Percentiles rank a stretch among this genome's conserved stretches.
Evolutionary conservation across 1,140 invertebrate species (phyloP).

Genomic region (Linepithema humile): DNA sequence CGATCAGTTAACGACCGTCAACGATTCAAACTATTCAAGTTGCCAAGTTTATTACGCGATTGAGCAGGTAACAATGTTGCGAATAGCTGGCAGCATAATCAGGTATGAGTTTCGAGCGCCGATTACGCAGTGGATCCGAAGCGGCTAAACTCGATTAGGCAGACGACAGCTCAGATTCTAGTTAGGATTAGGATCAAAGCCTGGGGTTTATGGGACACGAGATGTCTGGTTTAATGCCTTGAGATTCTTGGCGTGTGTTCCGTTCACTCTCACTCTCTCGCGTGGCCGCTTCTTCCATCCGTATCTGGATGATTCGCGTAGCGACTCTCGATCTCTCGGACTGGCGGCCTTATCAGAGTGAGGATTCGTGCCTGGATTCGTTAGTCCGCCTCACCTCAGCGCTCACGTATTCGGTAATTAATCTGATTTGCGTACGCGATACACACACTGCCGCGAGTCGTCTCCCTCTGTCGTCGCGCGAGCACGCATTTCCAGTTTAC

Average conservation of each 20-base stretch:
- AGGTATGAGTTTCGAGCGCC: constrained; percentile 58
- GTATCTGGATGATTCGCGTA: constrained; percentile 50
- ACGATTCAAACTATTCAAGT: constrained; percentile 49
- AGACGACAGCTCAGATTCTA: constrained; percentile 62
- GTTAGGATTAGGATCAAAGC: constrained; percentile 69
- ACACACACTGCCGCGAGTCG: constrained; percentile 23
- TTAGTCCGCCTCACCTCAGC: constrained; percentile 38
- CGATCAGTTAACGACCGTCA: constrained; percentile 38
- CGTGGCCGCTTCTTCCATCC: background rate
- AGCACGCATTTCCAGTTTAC: constrained; percentile 62
- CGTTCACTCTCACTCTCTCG: constrained; percentile 4
- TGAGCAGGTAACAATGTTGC: constrained; percentile 14
- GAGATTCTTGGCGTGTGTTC: constrained; percentile 44
- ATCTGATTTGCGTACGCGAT: constrained; percentile 68
- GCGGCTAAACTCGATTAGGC: constrained; percentile 62
- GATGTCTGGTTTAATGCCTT: constrained; percentile 63
- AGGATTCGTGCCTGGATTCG: constrained; percentile 63
- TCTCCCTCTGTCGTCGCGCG: constrained; percentile 52
- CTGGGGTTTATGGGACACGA: constrained; percentile 34
- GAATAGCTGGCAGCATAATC: constrained; percentile 53
- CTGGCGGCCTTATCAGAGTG: constrained; percentile 65
- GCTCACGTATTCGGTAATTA: constrained; percentile 65
- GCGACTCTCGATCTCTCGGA: constrained; percentile 51
- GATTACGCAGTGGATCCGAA: constrained; percentile 41
- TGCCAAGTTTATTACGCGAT: constrained; percentile 49